Evolutionary conservation across 1,140 invertebrate species (phyloP), one percentile per base, ranked within the genome.

Genomic region (Tetranychus cinnabarinus): DNA sequence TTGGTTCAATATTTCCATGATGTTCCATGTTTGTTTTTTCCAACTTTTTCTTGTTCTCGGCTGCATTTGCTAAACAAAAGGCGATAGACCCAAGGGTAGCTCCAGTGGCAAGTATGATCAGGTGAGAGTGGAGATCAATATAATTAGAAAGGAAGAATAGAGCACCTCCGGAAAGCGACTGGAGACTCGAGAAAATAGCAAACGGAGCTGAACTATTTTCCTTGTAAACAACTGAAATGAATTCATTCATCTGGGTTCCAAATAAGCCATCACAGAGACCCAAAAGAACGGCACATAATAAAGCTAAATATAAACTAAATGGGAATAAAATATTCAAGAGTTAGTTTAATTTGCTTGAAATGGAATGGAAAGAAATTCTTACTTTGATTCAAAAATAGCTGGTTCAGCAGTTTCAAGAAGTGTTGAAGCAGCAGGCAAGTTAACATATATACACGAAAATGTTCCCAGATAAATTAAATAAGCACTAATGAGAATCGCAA

Each of bases 231-330:
- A 81, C 78, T 3, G 89, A 91, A 4, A 97, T 71, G 33, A 95
- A 81, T 0, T 90, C 87, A 69, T 91, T 97, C 31, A 97, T 82
- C 72, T 77, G 92, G 0, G 92, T 98, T 68, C 96, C 97, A 72
- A 83, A 93, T 72, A 89, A 92, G 34, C 87, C 84, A 72, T 97
- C 93, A 2, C 89, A 92, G 66, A 97, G 85, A 15, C 93, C 93
- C 0, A 97, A 74, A 0, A 93, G 71, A 66, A 96, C 86, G 66
- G 87, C 88, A 71, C 88, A 90, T 12, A 87, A 71, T 70, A 97
- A 80, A 0, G 89, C 91, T 39, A 97, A 69, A 58, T 69, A 70
- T 54, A 73, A 66, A 67, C 80, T 82, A 70, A 62, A 75, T 72
- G 58, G 64, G 70, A 67, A 62, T 60, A 61, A 33, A 63, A 45